Conservation (phyloP, 2,888 invertebrate genomes). For the Malachius bipustulatus region DNA sequence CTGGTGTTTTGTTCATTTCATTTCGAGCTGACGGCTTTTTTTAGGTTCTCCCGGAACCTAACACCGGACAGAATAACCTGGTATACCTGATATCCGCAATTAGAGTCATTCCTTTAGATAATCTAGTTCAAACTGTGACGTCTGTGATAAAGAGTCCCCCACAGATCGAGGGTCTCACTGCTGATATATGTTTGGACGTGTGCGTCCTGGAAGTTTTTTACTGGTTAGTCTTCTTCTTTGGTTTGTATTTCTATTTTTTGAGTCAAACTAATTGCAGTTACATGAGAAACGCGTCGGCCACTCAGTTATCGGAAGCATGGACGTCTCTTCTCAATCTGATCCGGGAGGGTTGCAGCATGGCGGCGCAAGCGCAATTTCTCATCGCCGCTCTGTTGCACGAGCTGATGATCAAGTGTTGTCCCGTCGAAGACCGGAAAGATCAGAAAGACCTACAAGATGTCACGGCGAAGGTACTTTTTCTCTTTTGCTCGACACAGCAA, state of each 20-base stretch:
- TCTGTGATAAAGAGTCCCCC: conserved; percentile 72
- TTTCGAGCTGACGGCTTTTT: no score
- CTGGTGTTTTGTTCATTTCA: no score
- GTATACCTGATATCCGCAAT: conserved; percentile 71
- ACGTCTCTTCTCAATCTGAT: conserved; percentile 60
- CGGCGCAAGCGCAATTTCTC: conserved; percentile 68
- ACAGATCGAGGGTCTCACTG: conserved; percentile 45
- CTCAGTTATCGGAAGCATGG: conserved; percentile 69
- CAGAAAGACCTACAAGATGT: conserved; percentile 69
- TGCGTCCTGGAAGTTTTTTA: conserved; percentile 73
- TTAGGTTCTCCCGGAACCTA: conserved; percentile 50
- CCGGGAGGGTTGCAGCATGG: conserved; percentile 57
- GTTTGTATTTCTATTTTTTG: no score
- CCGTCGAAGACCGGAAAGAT: conserved; percentile 67
- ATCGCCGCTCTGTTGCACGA: conserved; percentile 69
- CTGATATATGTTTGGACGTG: conserved; percentile 57
- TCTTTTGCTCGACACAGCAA: not conserved
- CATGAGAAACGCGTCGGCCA: conserved; percentile 53
- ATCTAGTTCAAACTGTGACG: conserved; percentile 68
- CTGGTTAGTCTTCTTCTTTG: conserved; percentile 33
- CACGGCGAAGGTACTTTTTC: conserved; percentile 44
- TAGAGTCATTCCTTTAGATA: conserved; percentile 73
- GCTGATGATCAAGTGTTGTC: conserved; percentile 65
- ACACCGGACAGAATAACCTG: conserved; percentile 57
- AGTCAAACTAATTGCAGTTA: no score